Conservation (phyloP, 2,113 vertebrate species). For the Oriolus oriolus region DNA sequence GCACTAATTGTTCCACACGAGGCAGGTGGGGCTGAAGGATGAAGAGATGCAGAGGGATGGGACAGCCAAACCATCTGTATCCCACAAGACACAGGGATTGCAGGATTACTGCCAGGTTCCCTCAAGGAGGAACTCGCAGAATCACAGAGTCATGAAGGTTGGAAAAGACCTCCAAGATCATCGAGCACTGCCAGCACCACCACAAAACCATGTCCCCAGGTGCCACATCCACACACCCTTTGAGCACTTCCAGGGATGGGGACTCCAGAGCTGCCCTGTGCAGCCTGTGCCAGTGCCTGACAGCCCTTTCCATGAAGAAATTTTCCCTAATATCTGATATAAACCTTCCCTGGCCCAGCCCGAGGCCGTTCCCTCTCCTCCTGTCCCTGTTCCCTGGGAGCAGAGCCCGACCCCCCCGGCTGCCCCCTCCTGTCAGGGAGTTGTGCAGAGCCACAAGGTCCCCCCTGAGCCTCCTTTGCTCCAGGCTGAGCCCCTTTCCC, state of each 20-base stretch:
- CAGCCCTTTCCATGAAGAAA: background rate
- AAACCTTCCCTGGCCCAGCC: fast-evolving
- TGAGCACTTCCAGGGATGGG: background rate
- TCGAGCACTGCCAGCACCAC: background rate
- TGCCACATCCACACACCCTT: background rate
- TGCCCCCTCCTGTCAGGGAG: background rate
- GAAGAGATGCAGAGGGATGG: background rate
- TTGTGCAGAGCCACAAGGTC: background rate
- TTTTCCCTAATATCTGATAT: fast-evolving
- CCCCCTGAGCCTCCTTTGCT: background rate
- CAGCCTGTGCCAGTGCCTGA: background rate
- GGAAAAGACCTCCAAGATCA: background rate
- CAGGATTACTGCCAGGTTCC: background rate
- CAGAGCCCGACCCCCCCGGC: fast-evolving
- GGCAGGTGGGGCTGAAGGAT: background rate
- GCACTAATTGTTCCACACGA: background rate
- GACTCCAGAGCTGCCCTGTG: background rate
- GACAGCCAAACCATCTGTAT: background rate
- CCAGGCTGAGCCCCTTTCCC: background rate
- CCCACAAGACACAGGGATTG: background rate
- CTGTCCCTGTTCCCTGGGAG: background rate
- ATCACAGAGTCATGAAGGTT: background rate
- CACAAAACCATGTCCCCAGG: background rate
- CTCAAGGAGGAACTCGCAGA: background rate
- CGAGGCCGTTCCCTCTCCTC: fast-evolving